Evolutionary conservation across 2,888 invertebrate genomes (phyloP), one percentile per base, ranked within the genome.

Genomic region (Thumatha senex): DNA sequence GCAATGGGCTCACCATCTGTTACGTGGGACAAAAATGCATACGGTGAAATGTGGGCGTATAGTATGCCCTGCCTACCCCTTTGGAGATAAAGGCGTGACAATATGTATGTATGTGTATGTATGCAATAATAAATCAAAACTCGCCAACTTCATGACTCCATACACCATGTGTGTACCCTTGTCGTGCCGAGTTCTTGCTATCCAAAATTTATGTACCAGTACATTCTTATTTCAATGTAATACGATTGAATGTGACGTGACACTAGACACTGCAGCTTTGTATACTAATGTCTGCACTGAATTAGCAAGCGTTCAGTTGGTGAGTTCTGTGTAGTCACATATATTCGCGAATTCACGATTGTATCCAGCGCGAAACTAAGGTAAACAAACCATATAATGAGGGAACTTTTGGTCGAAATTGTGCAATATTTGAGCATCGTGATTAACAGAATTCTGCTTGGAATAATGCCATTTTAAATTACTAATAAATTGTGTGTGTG

Each of bases 201-300:
- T 58, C 48, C 55, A 62, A 62, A 69, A 67, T 59, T 45, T 58
- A 70, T 59, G 42, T 45, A 41, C 50, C 38, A 51, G 54, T 48
- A 53, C 47, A 52, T 61, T 53, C 58, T 62, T 74, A 73, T 57
- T 51, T 48, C 66, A 33, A 59, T 13, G 58, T 40, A 42, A 41
- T 65, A 74, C 60, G 55, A 57, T 38, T 57, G 48, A 70, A 36
- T 72, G 47, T 74, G 42, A 64, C 46, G 13, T 51, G 61, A 55
- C 52, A 55, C 39, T 38, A n/a, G 51, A 53, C 55, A 60, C 52
- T 60, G 58, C 60, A 66, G 61, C 60, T 64, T 61, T 76, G 71
- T 76, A 74, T 76, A 67, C 72, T 68, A 67, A 70, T 65, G 70
- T 65, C 74, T 67, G 70, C 66, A 70, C 62, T 63, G 70, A 74